A percentile compares a stretch with the other conserved stretches of the same genome.
Conservation (phyloP, 2,888 invertebrate species). For the Chymomyza caudatula region DNA sequence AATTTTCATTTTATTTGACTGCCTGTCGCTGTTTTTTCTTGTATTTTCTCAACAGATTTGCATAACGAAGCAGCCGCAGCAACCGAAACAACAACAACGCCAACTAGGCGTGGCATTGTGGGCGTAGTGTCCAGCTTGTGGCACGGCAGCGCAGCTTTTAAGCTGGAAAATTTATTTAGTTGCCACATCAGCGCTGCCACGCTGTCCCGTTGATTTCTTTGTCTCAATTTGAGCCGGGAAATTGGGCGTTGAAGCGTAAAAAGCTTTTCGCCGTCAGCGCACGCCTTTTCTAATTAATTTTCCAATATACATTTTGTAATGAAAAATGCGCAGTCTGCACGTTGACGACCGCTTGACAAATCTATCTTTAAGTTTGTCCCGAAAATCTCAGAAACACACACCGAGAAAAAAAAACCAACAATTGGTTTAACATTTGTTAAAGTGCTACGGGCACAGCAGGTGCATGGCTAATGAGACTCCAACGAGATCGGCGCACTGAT, state of each 20-base stretch:
- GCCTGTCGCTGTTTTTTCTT: slow-evolving; percentile 32
- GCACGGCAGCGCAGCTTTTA: slow-evolving; percentile 10
- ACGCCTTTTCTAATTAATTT: slow-evolving; percentile 62
- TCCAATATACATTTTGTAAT: slow-evolving; percentile 37
- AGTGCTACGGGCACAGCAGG: slow-evolving; percentile 31
- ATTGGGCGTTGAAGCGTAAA: slow-evolving; percentile 48
- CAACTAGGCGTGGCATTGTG: slow-evolving; percentile 32
- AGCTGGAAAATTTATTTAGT: slow-evolving; percentile 55
- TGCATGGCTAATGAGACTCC: slow-evolving; percentile 56
- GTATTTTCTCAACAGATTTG: slow-evolving; percentile 51
- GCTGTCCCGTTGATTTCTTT: slow-evolving; percentile 10
- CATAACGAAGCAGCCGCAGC: slow-evolving; percentile 64
- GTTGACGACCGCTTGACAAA: neutral
- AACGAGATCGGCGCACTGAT: slow-evolving; percentile 44
- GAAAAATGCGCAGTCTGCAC: slow-evolving; percentile 27
- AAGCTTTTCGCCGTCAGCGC: slow-evolving; percentile 25
- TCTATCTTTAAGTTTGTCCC: neutral
- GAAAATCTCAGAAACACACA: neutral
- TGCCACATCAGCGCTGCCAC: slow-evolving; percentile 41
- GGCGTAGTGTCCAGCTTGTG: slow-evolving; percentile 4
- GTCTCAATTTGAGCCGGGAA: slow-evolving; percentile 28
- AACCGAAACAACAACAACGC: slow-evolving; percentile 25
- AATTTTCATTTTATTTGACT: slow-evolving; percentile 58
- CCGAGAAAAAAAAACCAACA: neutral
- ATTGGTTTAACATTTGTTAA: neutral